Conservation (phyloP, 2,797 vertebrate genomes). For the Tokudaia tokunoshimensis region DNA sequence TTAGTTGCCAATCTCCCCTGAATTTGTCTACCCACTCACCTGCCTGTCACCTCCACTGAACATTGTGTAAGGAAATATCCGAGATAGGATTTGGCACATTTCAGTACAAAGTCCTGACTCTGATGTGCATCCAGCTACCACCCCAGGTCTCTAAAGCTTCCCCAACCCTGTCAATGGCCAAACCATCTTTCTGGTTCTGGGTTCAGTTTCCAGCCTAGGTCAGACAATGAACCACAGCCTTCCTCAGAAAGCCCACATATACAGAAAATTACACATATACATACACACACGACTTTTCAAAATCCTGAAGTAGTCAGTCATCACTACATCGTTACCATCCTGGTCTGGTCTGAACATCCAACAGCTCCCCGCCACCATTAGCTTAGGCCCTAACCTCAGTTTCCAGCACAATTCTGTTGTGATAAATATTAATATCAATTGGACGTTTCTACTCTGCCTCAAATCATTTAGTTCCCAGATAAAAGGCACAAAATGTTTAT, state of each 20-base stretch:
- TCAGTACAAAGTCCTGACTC: not conserved
- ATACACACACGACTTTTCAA: too few species aligned
- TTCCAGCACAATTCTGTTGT: not conserved
- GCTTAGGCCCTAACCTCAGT: not conserved
- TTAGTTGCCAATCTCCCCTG: not conserved
- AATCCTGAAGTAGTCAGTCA: not conserved
- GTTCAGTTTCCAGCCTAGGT: not conserved
- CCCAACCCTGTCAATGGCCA: not conserved
- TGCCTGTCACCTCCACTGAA: not conserved
- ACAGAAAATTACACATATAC: not conserved
- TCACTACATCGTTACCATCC: not conserved
- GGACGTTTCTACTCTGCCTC: not conserved
- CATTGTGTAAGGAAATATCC: too few species aligned
- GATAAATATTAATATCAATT: not conserved
- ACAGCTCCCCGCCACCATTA: accelerated
- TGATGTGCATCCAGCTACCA: not conserved
- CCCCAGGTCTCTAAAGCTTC: not conserved
- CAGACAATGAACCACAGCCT: not conserved
- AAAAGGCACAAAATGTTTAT: not conserved
- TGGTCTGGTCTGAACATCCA: too few species aligned
- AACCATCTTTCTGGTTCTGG: not conserved
- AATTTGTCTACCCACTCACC: not conserved
- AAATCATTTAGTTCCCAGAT: not conserved
- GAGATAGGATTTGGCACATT: not conserved
- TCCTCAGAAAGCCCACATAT: not conserved